Evolutionary conservation across 2,797 vertebrate species (phyloP).

Genomic region (Alfaro cultratus): DNA sequence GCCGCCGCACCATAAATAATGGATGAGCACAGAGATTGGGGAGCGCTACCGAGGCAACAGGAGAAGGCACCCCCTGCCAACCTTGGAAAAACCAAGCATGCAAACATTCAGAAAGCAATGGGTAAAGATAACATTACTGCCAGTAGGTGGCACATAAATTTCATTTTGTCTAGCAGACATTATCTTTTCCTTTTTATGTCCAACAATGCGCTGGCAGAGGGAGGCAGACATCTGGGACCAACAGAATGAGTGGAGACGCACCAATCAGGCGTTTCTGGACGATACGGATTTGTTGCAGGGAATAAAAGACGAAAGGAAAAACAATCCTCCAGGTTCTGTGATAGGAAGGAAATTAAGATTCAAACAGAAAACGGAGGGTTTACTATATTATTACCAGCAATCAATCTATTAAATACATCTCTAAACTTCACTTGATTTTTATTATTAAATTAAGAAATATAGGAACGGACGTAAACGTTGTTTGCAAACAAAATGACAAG

Average conservation of each 20-base stretch:
- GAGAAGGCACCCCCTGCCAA: slow-evolving; percentile 64
- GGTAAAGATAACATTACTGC: slow-evolving; percentile 55
- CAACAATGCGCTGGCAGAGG: slow-evolving; percentile 16
- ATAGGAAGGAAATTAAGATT: no score
- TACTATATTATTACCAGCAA: not conserved
- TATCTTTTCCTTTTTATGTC: slow-evolving; percentile 39
- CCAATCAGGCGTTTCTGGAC: not conserved
- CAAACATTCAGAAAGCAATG: slow-evolving; percentile 65
- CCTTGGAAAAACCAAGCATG: slow-evolving; percentile 62
- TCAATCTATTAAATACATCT: not conserved
- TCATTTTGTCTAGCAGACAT: slow-evolving; percentile 28
- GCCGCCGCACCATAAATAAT: slow-evolving; percentile 72
- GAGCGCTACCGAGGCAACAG: slow-evolving; percentile 62
- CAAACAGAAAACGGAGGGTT: not conserved
- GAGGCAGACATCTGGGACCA: slow-evolving; percentile 25
- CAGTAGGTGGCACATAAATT: slow-evolving; percentile 55
- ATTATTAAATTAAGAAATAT: not conserved
- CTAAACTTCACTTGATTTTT: not conserved
- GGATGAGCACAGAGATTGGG: slow-evolving; percentile 67
- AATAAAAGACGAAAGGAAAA: not conserved
- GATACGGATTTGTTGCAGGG: not conserved
- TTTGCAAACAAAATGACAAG: not conserved
- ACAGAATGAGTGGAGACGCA: not conserved
- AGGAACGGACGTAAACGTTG: not conserved
- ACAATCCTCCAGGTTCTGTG: not conserved